phyloP scores from a whole-genome alignment of 2,888 invertebrate species.

The Acheta domesticus region DNA sequence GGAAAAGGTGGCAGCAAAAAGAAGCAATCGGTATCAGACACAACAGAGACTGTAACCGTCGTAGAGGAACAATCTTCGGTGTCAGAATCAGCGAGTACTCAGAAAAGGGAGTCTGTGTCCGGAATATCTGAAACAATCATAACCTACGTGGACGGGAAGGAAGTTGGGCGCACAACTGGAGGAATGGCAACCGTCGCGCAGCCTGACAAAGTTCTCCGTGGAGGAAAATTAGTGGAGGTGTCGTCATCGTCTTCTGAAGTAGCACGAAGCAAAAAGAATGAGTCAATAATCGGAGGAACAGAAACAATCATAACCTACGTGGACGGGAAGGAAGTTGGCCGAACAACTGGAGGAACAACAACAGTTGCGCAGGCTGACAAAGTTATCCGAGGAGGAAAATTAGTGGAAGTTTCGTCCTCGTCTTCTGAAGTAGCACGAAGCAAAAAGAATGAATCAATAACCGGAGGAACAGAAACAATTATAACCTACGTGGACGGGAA shows the following conservation, averaged over 20 bases:
- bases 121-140: not conserved
- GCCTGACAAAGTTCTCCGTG: not conserved
- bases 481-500: not conserved
- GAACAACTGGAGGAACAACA: not conserved
- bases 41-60: not conserved
- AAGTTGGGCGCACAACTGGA: not conserved
- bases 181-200: not conserved
- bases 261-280: not conserved
- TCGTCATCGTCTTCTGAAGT: not conserved
- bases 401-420: not conserved
- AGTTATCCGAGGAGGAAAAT: not conserved
- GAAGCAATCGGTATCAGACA: not conserved
- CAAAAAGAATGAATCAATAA: not conserved
- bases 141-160: not conserved
- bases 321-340: not conserved
- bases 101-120: not conserved
- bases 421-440: not conserved
- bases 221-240: not conserved
- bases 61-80: not conserved
- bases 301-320: constrained; percentile 1
- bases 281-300: not conserved
- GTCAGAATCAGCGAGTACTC: not conserved
- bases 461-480: not conserved
- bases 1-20: not conserved
- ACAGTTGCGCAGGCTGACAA: not conserved